Evolutionary conservation across 2,888 invertebrate genomes (phyloP), one percentile per base, ranked within the genome.

Genomic region (Acrocera orbiculus): DNA sequence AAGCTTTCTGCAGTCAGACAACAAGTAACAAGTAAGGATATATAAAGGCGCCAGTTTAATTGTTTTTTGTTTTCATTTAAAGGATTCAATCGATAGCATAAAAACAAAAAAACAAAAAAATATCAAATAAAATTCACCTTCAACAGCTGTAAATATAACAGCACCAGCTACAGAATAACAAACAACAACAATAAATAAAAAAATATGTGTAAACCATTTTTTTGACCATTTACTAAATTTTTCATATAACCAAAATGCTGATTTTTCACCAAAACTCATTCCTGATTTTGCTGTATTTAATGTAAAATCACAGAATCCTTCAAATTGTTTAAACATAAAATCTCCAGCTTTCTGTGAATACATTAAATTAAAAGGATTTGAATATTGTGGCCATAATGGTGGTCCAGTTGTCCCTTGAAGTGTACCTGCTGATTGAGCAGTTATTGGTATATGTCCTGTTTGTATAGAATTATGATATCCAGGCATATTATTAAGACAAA

Each of bases 191-290:
- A 81, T 53, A 46, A 80, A 70, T 48, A 90, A 66, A 56, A 86
- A 86, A 40, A 85, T 72, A 59, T 89, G 87, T 24, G 87, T 87
- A 53, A 89, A 86, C 86, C 87, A 87, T 50, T 70, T 72, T 48
- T 71, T 74, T 3, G 85, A 86, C 63, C 75, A 72, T 35, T 70
- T 62, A 49, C 77, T 73, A 41, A 85, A 64, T 63, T 77, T 82
- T 42, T 76, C 74, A 52, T 82, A 82, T 40, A 81, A 60, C 70
- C 79, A 81, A 46, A 75, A 78, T 1, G 80, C 80, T 38, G 73
- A 69, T 53, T 81, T 83, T 57, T 86, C 86, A 38, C 86, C 86
- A 23, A 75, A 73, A 57, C 82, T 82, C 42, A 86, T 60, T 16
- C 86, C 85, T 35, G 77, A 74, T 49, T 80, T 83, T n/a, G n/a